Evolutionary conservation across 2,113 vertebrate genomes (phyloP).

Genomic region (Gobius niger): DNA sequence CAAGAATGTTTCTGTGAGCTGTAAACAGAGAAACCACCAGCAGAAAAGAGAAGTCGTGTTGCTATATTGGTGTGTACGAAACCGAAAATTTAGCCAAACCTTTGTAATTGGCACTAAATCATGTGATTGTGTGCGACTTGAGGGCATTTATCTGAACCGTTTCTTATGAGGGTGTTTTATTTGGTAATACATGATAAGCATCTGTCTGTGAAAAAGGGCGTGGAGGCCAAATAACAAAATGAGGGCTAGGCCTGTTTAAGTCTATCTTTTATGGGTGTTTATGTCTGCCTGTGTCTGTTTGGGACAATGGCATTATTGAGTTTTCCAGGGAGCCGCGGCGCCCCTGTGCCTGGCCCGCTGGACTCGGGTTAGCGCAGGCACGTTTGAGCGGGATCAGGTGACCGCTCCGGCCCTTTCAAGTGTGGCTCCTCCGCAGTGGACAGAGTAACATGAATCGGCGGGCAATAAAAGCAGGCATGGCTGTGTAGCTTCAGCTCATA

Average conservation of each 20-base stretch:
- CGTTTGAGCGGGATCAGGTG: conserved; percentile 71
- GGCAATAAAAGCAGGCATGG: conserved; percentile 69
- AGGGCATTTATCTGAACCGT: conserved; percentile 23
- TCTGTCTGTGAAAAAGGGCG: conserved; percentile 57
- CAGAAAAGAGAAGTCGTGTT: conserved; percentile 38
- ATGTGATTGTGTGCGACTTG: conserved; percentile 4
- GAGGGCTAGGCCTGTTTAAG: conserved; percentile 42
- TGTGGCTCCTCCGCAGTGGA: conserved; percentile 50
- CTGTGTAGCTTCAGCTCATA: conserved; percentile 44
- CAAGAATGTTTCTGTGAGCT: conserved; percentile 39
- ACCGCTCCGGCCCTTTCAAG: conserved; percentile 70
- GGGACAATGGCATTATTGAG: conserved; percentile 76
- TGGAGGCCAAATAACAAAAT: conserved; percentile 49
- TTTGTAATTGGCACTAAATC: conserved; percentile 27
- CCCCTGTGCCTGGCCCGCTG: conserved; percentile 68
- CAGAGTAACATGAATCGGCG: conserved; percentile 74
- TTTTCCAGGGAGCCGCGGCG: conserved; percentile 59
- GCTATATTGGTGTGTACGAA: conserved; percentile 14
- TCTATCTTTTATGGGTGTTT: conserved; percentile 41
- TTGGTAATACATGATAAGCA: conserved; percentile 49
- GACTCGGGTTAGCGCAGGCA: conserved; percentile 64
- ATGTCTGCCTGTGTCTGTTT: conserved; percentile 61
- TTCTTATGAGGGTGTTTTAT: conserved; percentile 49
- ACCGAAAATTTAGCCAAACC: conserved; percentile 30
- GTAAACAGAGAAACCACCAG: conserved; percentile 59